Conservation (phyloP, 1,140 invertebrate genomes). For the Euborellia annulipes region DNA sequence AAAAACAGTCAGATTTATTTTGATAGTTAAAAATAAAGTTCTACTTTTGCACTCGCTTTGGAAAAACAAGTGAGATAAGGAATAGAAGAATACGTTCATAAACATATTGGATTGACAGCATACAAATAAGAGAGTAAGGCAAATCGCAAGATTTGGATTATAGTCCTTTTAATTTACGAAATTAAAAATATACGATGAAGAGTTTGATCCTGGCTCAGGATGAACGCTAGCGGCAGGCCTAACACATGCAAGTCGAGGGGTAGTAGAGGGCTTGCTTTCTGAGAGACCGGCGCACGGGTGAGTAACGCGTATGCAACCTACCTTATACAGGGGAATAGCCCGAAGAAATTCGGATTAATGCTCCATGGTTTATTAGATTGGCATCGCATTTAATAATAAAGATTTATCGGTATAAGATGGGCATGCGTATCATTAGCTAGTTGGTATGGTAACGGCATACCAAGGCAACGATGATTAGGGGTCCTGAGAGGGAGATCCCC, state of each 20-base stretch:
- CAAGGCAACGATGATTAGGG: conserved; percentile 31
- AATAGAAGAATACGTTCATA: too few species aligned
- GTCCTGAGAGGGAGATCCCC: conserved; percentile 31
- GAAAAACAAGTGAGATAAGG: too few species aligned
- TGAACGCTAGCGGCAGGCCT: conserved; percentile 30
- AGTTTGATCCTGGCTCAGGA: conserved; percentile 33
- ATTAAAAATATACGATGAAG: too few species aligned
- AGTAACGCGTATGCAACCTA: conserved; percentile 27
- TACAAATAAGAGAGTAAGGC: too few species aligned
- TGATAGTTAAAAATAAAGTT: too few species aligned
- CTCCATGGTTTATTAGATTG: too few species aligned
- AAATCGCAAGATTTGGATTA: too few species aligned
- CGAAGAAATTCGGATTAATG: conserved; percentile 23
- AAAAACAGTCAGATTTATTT: too few species aligned
- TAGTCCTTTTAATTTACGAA: too few species aligned
- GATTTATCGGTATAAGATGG: conserved; percentile 19
- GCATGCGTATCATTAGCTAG: conserved; percentile 26
- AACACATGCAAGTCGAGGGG: conserved; percentile 32
- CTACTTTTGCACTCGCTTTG: too few species aligned
- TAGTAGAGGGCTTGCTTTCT: neutral
- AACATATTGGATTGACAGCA: too few species aligned
- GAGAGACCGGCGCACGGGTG: conserved; percentile 27
- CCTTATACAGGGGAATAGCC: conserved; percentile 23
- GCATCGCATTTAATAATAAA: too few species aligned
- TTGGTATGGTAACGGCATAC: conserved; percentile 33